A percentile compares a stretch with the other conserved stretches of the same genome.
phyloP scores from a whole-genome alignment of 2,113 vertebrate genomes.

The Cheirogaleus medius region DNA sequence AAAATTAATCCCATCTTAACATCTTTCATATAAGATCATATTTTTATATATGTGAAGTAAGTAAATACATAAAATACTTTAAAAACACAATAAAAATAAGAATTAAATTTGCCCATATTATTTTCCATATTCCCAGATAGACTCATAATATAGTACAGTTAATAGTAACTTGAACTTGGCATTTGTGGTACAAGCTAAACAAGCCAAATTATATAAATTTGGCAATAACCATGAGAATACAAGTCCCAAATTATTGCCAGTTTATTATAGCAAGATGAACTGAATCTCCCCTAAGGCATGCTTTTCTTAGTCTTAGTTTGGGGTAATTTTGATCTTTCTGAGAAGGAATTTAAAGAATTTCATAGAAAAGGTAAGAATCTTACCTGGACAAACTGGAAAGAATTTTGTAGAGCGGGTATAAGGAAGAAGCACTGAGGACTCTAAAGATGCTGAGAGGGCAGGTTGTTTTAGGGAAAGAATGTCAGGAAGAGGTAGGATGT shows the following conservation, averaged over 20 bases:
- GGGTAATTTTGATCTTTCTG: neutral
- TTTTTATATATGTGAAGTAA: neutral
- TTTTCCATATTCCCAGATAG: neutral
- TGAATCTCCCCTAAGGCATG: neutral
- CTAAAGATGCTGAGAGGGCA: neutral
- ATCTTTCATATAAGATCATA: neutral
- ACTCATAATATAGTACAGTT: neutral
- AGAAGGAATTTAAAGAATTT: neutral
- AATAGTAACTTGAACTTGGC: neutral
- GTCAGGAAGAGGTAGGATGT: neutral
- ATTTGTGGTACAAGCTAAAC: neutral
- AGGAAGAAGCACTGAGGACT: neutral
- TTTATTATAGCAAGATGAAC: neutral
- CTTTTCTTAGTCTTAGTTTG: neutral
- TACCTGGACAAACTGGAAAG: neutral
- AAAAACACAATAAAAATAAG: neutral
- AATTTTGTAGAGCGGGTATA: neutral
- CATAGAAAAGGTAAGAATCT: neutral
- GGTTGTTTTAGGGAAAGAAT: neutral
- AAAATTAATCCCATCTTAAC: neutral
- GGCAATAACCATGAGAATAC: neutral
- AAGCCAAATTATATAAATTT: conserved; percentile 15
- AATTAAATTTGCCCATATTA: neutral
- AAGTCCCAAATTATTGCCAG: conserved; percentile 2
- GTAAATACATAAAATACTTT: neutral